These are phyloP conservation scores for Chrysoperla carnea DNA, from an alignment of 1,140 invertebrate species.

Conservation along the genomic window DNA sequence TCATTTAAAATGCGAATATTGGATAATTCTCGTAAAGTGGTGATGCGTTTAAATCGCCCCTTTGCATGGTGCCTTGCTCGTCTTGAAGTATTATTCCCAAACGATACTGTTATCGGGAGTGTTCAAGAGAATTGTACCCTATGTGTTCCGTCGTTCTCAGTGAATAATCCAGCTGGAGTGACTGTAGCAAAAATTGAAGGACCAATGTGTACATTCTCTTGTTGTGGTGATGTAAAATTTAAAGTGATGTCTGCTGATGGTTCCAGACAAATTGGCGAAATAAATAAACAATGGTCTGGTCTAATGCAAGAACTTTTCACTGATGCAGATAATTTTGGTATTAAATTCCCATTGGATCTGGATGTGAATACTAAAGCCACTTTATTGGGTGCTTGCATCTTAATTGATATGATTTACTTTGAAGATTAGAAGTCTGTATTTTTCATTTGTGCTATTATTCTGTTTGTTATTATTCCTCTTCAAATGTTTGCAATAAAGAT, in stretches of 20 bases:
- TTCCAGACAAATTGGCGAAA: slow-evolving; percentile 45
- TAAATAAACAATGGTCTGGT: slow-evolving; percentile 62
- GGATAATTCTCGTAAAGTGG: slow-evolving; percentile 58
- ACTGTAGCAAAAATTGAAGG: slow-evolving; percentile 41
- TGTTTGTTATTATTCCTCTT: no score
- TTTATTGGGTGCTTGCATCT: slow-evolving; percentile 51
- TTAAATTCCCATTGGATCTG: slow-evolving; percentile 62
- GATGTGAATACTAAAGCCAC: slow-evolving; percentile 69
- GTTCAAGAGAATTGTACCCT: slow-evolving; percentile 43
- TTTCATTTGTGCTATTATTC: no score
- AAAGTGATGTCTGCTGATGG: slow-evolving; percentile 47
- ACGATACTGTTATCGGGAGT: slow-evolving; percentile 30
- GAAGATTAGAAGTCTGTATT: no score
- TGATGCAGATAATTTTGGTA: slow-evolving; percentile 59
- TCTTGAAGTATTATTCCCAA: no score
- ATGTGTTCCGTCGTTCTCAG: slow-evolving; percentile 33
- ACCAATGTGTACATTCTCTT: slow-evolving; percentile 34
- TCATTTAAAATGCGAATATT: slow-evolving; percentile 76
- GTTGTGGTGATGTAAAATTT: slow-evolving; percentile 35
- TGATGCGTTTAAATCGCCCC: slow-evolving; percentile 59
- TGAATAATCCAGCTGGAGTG: slow-evolving; percentile 37
- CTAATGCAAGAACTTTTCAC: slow-evolving; percentile 50
- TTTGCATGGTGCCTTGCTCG: slow-evolving; percentile 58
- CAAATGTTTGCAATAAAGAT: no score
- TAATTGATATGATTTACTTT: no score